Conservation (phyloP, 1,140 invertebrate species). For the Manduca sexta region DNA sequence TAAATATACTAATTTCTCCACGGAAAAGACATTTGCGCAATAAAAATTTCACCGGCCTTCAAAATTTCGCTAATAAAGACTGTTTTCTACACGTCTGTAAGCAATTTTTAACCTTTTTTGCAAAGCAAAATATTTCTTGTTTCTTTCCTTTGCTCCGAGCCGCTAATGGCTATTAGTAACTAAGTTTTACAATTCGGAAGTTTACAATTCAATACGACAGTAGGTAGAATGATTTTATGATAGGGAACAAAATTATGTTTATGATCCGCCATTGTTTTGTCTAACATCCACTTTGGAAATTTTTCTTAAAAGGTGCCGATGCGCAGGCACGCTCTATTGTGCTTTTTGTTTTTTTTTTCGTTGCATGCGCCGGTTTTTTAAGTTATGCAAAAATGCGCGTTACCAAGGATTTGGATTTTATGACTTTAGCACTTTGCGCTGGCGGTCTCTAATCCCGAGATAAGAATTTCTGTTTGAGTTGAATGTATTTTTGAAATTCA, state of each 20-base stretch:
- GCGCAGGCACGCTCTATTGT: slow-evolving; percentile 15
- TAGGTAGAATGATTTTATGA: slow-evolving; percentile 59
- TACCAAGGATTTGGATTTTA: slow-evolving; percentile 8
- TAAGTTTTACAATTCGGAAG: slow-evolving; percentile 50
- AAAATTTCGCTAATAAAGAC: slow-evolving; percentile 25
- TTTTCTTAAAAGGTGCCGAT: slow-evolving; percentile 39
- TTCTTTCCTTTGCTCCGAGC: slow-evolving; percentile 23
- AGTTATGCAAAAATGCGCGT: slow-evolving; percentile 27
- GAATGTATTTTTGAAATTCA: no score
- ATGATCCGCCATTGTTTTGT: slow-evolving; percentile 38
- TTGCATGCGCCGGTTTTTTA: slow-evolving; percentile 22
- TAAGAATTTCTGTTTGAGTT: no score
- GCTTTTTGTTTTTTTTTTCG: slow-evolving; percentile 20
- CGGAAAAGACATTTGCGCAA: slow-evolving; percentile 37
- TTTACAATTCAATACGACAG: slow-evolving; percentile 53
- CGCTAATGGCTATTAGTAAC: slow-evolving; percentile 42
- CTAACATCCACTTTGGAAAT: slow-evolving; percentile 25
- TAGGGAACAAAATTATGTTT: slow-evolving; percentile 46
- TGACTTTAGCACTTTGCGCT: slow-evolving; percentile 10
- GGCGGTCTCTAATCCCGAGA: slow-evolving; percentile 6
- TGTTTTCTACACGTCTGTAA: no score
- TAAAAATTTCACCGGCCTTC: slow-evolving; percentile 42
- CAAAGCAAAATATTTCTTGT: slow-evolving; percentile 19
- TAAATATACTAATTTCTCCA: slow-evolving; percentile 38
- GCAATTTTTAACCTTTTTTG: slow-evolving; percentile 29